phyloP scores from a whole-genome alignment of 2,113 vertebrate genomes.

The Campylomormyrus numenius region DNA sequence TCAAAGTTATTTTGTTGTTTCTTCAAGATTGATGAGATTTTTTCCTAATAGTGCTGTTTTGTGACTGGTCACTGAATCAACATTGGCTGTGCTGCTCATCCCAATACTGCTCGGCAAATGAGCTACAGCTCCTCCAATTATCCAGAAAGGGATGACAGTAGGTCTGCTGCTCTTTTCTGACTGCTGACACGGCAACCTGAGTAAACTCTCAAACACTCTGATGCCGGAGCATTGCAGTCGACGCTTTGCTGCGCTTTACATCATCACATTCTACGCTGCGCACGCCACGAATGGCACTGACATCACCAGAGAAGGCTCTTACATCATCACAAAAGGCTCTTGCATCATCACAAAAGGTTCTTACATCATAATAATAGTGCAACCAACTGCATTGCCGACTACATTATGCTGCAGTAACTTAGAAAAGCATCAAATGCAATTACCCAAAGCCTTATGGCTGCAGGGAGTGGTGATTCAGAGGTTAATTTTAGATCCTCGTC shows the following conservation, averaged over 20 bases:
- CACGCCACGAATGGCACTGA: not conserved
- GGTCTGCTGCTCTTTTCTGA: not conserved
- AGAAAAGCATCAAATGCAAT: not conserved
- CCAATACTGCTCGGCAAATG: not conserved
- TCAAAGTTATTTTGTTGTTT: not conserved
- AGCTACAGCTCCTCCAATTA: not conserved
- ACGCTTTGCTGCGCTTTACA: not conserved
- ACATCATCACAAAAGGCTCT: not conserved
- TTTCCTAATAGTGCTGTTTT: not conserved
- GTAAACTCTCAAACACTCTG: not conserved
- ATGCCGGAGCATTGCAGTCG: not conserved
- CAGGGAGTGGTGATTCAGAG: not conserved
- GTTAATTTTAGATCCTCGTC: constrained; percentile 1
- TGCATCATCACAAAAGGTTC: not conserved
- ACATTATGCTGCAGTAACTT: not conserved
- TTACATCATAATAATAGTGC: not conserved
- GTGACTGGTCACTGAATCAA: not conserved
- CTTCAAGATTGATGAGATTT: not conserved
- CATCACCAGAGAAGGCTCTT: not conserved
- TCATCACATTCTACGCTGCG: not conserved
- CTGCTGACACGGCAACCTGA: not conserved
- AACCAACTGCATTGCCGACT: not conserved
- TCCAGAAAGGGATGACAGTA: not conserved
- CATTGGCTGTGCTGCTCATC: not conserved
- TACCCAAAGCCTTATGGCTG: not conserved